Percentiles rank a stretch among this genome's conserved stretches.
Evolutionary conservation across 1,140 invertebrate genomes (phyloP).

Genomic region (Saccostrea glomerata): DNA sequence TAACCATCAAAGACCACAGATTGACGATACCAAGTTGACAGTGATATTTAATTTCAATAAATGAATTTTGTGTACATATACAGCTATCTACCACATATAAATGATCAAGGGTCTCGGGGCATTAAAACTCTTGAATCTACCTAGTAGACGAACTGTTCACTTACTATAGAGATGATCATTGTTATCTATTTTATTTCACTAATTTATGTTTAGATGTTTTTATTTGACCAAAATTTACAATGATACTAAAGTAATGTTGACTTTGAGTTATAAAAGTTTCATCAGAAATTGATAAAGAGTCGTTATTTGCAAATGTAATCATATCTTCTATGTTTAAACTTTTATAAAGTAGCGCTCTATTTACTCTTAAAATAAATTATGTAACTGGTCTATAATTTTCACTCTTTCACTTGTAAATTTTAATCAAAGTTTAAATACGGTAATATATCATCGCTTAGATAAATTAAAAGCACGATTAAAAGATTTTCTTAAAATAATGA

Average conservation of each 20-base stretch:
- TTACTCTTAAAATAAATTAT: no score
- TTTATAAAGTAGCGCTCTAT: no score
- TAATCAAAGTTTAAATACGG: background rate
- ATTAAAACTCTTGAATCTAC: background rate
- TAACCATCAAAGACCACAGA: background rate
- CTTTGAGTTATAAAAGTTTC: background rate
- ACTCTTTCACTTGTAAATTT: background rate
- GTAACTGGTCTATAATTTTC: no score
- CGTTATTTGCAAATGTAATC: background rate
- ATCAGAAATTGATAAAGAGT: background rate
- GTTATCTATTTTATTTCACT: background rate
- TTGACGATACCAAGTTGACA: conserved; percentile 1
- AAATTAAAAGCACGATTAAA: background rate
- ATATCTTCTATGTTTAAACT: no score
- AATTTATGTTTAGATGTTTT: background rate
- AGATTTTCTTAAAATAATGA: background rate
- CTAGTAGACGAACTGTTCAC: background rate
- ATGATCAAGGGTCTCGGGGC: background rate
- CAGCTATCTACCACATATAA: background rate
- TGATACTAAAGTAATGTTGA: background rate
- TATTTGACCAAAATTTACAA: background rate
- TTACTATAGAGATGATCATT: background rate
- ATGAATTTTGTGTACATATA: background rate
- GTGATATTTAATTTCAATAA: conserved; percentile 35
- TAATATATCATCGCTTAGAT: background rate